Percentiles rank a stretch among this genome's conserved stretches.
Evolutionary conservation across 2,797 vertebrate genomes (phyloP).

Genomic region (Pteropus rufus): DNA sequence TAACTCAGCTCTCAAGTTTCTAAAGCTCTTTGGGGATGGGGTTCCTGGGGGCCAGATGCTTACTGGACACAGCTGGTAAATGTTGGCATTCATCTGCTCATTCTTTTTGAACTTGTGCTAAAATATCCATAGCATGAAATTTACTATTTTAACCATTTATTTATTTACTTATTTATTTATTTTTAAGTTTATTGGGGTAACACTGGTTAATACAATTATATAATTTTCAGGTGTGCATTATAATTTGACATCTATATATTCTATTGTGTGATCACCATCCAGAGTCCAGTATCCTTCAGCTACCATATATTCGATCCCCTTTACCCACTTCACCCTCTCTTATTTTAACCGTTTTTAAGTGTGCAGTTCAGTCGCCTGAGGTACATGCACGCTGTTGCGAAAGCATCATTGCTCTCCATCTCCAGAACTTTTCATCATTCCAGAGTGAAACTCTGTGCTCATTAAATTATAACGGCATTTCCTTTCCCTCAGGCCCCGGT

Average conservation of each 20-base stretch:
- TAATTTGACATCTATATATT: too few species aligned
- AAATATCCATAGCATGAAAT: background rate
- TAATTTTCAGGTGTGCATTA: too few species aligned
- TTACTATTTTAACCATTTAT: background rate
- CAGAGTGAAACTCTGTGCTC: background rate
- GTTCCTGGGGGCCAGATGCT: background rate
- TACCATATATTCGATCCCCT: too few species aligned
- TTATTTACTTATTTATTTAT: too few species aligned
- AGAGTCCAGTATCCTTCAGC: too few species aligned
- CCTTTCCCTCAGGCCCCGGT: fast-evolving
- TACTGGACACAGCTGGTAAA: background rate
- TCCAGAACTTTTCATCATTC: background rate
- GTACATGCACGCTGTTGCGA: background rate
- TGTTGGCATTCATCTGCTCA: background rate
- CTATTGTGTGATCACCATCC: too few species aligned
- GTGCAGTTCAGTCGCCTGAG: background rate
- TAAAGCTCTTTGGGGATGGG: background rate
- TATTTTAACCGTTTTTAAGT: background rate
- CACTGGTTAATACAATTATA: too few species aligned
- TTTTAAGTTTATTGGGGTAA: too few species aligned
- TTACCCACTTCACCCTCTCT: too few species aligned
- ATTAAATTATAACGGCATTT: background rate
- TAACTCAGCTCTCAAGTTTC: background rate
- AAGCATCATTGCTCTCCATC: fast-evolving
- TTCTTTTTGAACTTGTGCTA: background rate